Base-by-base conservation (phyloP, 2,888 invertebrate species). In the Liopterus haemorrhoidalis region DNA sequence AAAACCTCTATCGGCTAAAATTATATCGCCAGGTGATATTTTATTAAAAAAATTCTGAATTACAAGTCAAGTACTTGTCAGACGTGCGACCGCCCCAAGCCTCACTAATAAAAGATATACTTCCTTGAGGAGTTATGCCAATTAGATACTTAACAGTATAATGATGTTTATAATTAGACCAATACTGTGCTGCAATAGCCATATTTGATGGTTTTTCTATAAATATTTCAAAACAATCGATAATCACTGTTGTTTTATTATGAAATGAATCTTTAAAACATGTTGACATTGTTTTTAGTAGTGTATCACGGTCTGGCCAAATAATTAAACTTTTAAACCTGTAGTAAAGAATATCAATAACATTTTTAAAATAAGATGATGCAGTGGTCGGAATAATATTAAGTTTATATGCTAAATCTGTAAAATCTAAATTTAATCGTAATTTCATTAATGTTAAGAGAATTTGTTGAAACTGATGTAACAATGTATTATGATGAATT, bases 1-100 rank as follows among this genome's bases (percentile, higher is more conserved):
- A 48, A 54, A 49, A 4, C 52, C 50, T 12, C 52, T 38, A 11
- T 54, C 51, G 9, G 53, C 52, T 20, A 50, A 25, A 33, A 52
- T 36, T 38, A 52, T 45, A 49, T 53, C 54, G 16, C 51, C 51
- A 31, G 49, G 21, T 11, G 4, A 12, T 9, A 43, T 25, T 8
- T 39, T 20, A 39, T 46, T 25, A n/a, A 35, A 36, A 14, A 48
- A 48, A 42, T 8, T 35, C 25, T 16, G 19, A 25, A 3, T 3
- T 8, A 14, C 39, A 41, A 1, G 36, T 16, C n/a, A 49, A 48
- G 21, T 24, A 28, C 36, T 46, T 52, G 20, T 46, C 48, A 19
- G 41, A 47, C 8, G 36, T 18, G 4, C 45, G 21, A 2, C 45
- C 42, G 20, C 47, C 40, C 37, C 41, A 49, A 21, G 40, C 38